These are phyloP conservation scores for Acleris sparsana DNA, from an alignment of 2,888 invertebrate genomes.

Conservation along the genomic window DNA sequence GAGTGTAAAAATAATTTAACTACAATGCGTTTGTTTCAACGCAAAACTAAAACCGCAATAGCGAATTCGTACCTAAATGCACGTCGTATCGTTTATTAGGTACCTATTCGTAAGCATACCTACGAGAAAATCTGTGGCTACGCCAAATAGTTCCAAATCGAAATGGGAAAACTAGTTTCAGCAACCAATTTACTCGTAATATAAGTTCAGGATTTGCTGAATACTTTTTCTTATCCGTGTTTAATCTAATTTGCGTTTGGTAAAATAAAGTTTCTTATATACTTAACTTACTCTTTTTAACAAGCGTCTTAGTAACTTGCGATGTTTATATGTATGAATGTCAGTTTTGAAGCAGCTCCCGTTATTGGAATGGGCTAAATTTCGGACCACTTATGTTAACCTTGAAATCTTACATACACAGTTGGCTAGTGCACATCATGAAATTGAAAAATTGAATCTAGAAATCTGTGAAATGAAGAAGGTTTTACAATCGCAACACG, in stretches of 20 bases:
- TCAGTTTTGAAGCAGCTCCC: too few species aligned
- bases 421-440: too few species aligned
- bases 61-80: slow-evolving; percentile 8
- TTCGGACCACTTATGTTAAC: too few species aligned
- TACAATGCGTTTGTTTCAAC: slow-evolving; percentile 18
- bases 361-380: too few species aligned
- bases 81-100: slow-evolving; percentile 26
- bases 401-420: too few species aligned
- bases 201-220: slow-evolving; percentile 5
- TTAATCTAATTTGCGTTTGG: neutral
- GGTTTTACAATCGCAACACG: too few species aligned
- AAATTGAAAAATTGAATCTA: too few species aligned
- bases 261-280: too few species aligned
- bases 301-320: too few species aligned
- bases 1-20: slow-evolving; percentile 5
- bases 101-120: slow-evolving; percentile 30
- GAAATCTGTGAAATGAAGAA: too few species aligned
- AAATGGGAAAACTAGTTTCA: slow-evolving; percentile 24
- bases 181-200: slow-evolving; percentile 15
- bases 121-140: slow-evolving; percentile 11
- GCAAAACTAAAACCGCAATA: slow-evolving; percentile 22
- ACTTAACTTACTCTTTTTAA: too few species aligned
- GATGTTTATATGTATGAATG: too few species aligned
- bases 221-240: neutral
- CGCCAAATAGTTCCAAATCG: slow-evolving; percentile 12